These are phyloP conservation scores for Anolis apletophallus DNA, from an alignment of 2,797 vertebrate genomes.

Conservation along the genomic window DNA sequence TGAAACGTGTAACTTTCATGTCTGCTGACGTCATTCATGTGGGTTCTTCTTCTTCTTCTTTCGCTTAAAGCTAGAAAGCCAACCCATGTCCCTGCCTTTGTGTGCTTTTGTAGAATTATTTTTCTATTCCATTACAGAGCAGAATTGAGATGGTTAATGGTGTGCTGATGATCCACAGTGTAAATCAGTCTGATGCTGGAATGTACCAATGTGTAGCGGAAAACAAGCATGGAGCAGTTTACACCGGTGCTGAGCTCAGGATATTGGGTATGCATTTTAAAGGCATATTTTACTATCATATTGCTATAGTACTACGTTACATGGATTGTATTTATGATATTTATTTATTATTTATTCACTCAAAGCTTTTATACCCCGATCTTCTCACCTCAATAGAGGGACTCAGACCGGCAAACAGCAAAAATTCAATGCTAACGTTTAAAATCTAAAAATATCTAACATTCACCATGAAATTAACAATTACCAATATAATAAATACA, in stretches of 20 bases:
- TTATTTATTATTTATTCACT: no score
- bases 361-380: no score
- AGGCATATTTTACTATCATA: no score
- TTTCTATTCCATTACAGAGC: conserved; percentile 82
- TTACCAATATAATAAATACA: no score
- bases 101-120: conserved; percentile 51
- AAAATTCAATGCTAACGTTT: no score
- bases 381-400: no score
- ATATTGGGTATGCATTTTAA: conserved; percentile 85
- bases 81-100: conserved; percentile 6
- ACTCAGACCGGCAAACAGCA: no score
- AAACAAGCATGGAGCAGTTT: conserved; percentile 92
- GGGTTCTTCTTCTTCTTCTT: not conserved
- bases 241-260: conserved; percentile 89
- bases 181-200: conserved; percentile 90
- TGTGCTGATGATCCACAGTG: conserved; percentile 86
- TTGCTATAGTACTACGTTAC: no score
- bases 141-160: conserved; percentile 89
- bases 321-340: not conserved
- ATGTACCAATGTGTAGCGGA: conserved; percentile 97
- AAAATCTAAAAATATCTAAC: no score
- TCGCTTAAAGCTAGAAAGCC: conserved; percentile 1
- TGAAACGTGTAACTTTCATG: not conserved
- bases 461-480: no score
- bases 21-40: conserved; percentile 20